Conservation (phyloP, 2,113 vertebrate genomes). For the Nerophis ophidion region DNA sequence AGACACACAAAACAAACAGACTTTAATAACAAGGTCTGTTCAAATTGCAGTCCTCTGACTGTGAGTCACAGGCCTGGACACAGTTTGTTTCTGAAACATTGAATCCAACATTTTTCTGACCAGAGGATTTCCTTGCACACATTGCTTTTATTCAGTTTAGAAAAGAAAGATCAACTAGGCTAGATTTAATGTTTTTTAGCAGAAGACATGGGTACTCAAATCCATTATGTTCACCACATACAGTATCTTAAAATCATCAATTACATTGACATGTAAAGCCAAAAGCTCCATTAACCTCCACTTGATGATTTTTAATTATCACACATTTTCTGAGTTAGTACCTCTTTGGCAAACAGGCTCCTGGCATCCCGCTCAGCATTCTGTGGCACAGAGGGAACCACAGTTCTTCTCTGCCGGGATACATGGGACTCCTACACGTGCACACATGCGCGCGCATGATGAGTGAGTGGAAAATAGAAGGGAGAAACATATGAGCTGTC, state of each 20-base stretch:
- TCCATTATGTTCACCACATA: slow-evolving; percentile 2
- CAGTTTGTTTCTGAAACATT: background rate
- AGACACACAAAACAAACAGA: slow-evolving; percentile 29
- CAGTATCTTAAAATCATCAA: background rate
- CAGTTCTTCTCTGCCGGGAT: slow-evolving; percentile 81
- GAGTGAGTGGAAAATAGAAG: background rate
- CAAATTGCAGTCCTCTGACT: slow-evolving; percentile 4
- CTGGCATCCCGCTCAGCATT: slow-evolving; percentile 86
- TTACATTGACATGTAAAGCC: background rate
- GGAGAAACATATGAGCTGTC: slow-evolving; percentile 8
- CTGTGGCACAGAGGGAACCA: slow-evolving; percentile 84
- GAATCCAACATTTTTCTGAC: background rate
- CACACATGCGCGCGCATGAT: slow-evolving; percentile 1
- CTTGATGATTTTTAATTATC: background rate
- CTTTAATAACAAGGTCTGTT: background rate
- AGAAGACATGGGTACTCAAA: slow-evolving; percentile 19
- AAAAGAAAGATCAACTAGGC: slow-evolving; percentile 5
- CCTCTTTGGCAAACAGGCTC: slow-evolving; percentile 94
- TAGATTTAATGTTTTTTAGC: slow-evolving; percentile 24
- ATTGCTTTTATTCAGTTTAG: slow-evolving; percentile 14
- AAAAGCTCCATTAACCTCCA: background rate
- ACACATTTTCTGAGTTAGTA: slow-evolving; percentile 43
- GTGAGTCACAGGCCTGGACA: background rate
- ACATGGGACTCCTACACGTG: slow-evolving; percentile 79
- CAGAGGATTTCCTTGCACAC: background rate